Evolutionary conservation across 2,113 vertebrate species (phyloP), one percentile per base, ranked within the genome.

Genomic region (Sturnira hondurensis): DNA sequence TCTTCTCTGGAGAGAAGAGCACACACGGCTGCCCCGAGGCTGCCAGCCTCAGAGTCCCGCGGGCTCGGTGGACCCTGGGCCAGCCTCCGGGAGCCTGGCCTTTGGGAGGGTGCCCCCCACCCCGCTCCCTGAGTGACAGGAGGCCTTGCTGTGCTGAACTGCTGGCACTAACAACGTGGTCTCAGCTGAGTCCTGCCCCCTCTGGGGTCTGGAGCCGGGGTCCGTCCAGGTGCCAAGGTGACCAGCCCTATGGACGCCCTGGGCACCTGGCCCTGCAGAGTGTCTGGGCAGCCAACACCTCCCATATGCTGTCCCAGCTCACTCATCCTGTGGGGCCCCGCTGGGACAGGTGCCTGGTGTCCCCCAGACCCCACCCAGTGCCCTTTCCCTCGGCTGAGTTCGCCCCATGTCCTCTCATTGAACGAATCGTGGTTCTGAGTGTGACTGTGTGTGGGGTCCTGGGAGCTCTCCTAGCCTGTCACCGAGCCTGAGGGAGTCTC

Each of bases 141-240:
- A 54, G 19, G 8, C 50, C 73, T 33, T 14, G 0, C 38, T 16
- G 11, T 31, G 71, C 26, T 82, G 1, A 31, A 63, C n/a, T 36
- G 11, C 43, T 0, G n/a, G n/a, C 22, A 38, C 52, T 36, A 11
- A 86, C 11, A 26, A 1, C 2, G 11, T 14, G 80, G 80, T 52
- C 41, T 88, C 11, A 67, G 56, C 47, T 45, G 20, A 74, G 93
- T 36, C 22, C 63, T 84, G 70, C 68, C 26, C 38, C n/a, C 67
- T n/a, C 67, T 19, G 33, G 61, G 19, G 1, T 28, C 31, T 81
- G 31, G n/a, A 52, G 43, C 20, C 28, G 38, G 33, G 11, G 26
- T 16, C n/a, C 0, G 0, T 20, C 16, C 76, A 68, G 50, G 15
- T 17, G 22, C 33, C 54, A 26, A 3, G 13, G 2, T 15, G 10